Base-by-base conservation (phyloP, 2,113 vertebrate genomes). In the Setophaga petechia region DNA sequence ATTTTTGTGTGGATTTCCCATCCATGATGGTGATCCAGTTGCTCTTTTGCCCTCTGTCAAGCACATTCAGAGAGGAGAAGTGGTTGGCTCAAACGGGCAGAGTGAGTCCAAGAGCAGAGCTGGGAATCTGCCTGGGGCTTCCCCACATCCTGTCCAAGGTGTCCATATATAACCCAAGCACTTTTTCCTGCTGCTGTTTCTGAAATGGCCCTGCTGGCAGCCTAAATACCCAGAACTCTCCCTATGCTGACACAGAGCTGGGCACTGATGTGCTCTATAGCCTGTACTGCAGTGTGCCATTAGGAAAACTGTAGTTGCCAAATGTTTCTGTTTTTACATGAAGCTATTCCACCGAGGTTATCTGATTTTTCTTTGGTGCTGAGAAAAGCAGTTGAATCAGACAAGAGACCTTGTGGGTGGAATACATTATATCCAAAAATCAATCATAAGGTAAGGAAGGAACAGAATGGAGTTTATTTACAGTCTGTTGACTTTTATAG, bases 381-480 rank as follows among this genome's bases (percentile, higher is more conserved):
- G 80, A 95, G 94, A 87, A 90, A 35, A 94, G 88, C 15, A 1
- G 80, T 87, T 92, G 94, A 94, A 95, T 96, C 94, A 92, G 95
- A 92, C 66, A 74, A 92, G 92, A 95, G 93, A 84, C 78, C 76
- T 89, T 92, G 84, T 95, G 95, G 89, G 88, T 93, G 87, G 91
- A 97, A 96, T 94, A 89, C 59, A 69, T 97, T 92, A 93, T 91
- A 83, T 92, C 89, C 92, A 87, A 91, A 97, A 96, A 94, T 93
- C 82, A 92, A 94, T 95, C 87, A 62, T 77, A 89, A 93, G 81
- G 90, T 86, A 92, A 95, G 95, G 61, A 65, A 95, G 83, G 81
- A 86, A 93, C 83, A 89, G 86, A 87, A 89, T 72, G 71, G 44
- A 90, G 92, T 93, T 95, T 94, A 92, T 89, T 93, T 93, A 94